phyloP scores from a whole-genome alignment of 2,797 vertebrate species.

The Girardinus metallicus region DNA sequence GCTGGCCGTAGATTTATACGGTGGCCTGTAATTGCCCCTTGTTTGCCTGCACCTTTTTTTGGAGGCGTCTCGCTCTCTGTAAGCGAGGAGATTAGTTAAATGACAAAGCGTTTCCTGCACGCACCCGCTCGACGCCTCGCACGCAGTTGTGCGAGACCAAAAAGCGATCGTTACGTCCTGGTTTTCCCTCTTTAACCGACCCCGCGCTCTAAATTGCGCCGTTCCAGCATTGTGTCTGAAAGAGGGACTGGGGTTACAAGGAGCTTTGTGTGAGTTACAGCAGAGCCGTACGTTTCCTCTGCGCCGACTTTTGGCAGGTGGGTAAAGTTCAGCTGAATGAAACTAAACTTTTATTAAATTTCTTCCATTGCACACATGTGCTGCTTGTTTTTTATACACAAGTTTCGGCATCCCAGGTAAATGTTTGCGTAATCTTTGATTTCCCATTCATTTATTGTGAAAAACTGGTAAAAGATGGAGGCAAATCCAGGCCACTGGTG shows the following conservation, averaged over 20 bases:
- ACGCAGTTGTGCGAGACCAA: conserved; percentile 17
- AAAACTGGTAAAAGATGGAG: neutral
- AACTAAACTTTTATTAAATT: conserved; percentile 27
- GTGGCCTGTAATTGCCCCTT: conserved; percentile 52
- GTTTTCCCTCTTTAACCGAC: conserved; percentile 57
- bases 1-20: conserved; percentile 51
- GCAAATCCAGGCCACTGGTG: neutral
- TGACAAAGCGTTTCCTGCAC: conserved; percentile 20
- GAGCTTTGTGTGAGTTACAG: conserved; percentile 36
- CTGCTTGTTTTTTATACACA: conserved; percentile 13
- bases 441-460: neutral
- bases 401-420: neutral
- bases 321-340: conserved; percentile 22
- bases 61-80: conserved; percentile 34
- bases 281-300: conserved; percentile 42
- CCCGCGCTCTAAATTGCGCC: conserved; percentile 46
- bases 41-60: conserved; percentile 60
- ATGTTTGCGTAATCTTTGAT: neutral
- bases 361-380: conserved; percentile 24
- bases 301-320: conserved; percentile 9
- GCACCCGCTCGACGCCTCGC: neutral
- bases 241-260: conserved; percentile 38
- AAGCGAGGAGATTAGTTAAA: conserved; percentile 48
- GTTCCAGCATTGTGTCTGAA: conserved; percentile 45
- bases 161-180: conserved; percentile 58